A percentile compares a stretch with the other conserved stretches of the same genome.
Evolutionary conservation across 2,888 invertebrate genomes (phyloP).

Genomic region (Apodemia zela): DNA sequence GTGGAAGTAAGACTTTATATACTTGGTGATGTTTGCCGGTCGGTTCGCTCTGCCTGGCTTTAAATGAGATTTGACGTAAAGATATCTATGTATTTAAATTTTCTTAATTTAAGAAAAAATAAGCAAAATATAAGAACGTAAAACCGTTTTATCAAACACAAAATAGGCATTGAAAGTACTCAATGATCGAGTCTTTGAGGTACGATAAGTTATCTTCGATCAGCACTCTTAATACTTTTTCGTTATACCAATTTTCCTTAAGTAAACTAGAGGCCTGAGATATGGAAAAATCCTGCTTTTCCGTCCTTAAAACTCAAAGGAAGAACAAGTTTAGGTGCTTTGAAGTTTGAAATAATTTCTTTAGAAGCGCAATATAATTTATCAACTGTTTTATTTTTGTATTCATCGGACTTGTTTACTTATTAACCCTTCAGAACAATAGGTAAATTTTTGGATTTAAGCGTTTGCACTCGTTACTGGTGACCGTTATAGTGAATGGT

Average conservation of each 20-base stretch:
- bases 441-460: no score
- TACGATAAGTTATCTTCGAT: slow-evolving; percentile 9
- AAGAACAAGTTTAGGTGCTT: background rate
- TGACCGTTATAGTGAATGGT: no score
- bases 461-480: no score
- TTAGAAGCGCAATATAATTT: background rate
- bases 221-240: slow-evolving; percentile 5
- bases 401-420: background rate
- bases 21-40: no score
- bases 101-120: no score
- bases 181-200: background rate
- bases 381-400: background rate
- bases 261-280: background rate
- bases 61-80: no score
- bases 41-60: no score
- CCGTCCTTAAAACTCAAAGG: background rate
- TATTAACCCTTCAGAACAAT: no score
- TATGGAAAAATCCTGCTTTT: background rate
- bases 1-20: no score
- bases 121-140: no score
- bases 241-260: background rate
- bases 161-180: background rate
- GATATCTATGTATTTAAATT: no score
- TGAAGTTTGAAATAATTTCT: background rate
- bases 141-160: background rate